Conservation (phyloP, 2,888 invertebrate species). For the Melinaea menophilus region DNA sequence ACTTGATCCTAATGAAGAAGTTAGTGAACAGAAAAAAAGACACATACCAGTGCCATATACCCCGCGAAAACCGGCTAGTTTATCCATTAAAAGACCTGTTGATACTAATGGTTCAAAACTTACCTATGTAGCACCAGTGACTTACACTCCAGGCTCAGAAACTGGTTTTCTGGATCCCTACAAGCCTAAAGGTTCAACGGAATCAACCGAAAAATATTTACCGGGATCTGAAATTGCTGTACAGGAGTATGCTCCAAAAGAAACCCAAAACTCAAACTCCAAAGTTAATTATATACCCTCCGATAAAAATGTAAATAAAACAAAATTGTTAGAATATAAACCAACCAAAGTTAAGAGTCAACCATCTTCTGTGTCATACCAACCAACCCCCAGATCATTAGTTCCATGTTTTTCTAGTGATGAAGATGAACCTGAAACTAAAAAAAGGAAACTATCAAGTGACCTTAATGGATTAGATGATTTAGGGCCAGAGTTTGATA, state of each 20-base stretch:
- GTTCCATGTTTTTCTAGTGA: constrained; percentile 74
- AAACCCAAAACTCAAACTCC: constrained; percentile 41
- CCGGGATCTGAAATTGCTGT: constrained; percentile 61
- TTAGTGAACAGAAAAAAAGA: constrained; percentile 57
- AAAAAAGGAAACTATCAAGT: constrained; percentile 59
- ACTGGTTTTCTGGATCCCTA: constrained; percentile 58
- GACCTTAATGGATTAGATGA: constrained; percentile 70
- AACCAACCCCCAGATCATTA: constrained; percentile 66
- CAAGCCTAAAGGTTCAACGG: constrained; percentile 59
- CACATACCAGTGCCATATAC: constrained; percentile 76
- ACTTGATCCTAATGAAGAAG: constrained; percentile 51
- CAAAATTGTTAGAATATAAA: constrained; percentile 69
- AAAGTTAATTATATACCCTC: constrained; percentile 69
- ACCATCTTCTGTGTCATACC: constrained; percentile 56
- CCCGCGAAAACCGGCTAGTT: constrained; percentile 64
- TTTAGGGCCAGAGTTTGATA: constrained; percentile 72
- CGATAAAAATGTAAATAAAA: constrained; percentile 58
- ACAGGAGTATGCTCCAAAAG: constrained; percentile 61
- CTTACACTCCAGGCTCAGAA: constrained; percentile 66
- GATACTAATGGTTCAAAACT: constrained; percentile 63
- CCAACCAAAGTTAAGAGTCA: constrained; percentile 60
- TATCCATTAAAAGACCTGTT: constrained; percentile 56
- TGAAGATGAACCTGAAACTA: constrained; percentile 65
- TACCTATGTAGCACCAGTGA: constrained; percentile 62
- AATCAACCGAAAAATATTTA: constrained; percentile 61